Evolutionary conservation across 2,113 vertebrate genomes (phyloP).

Genomic region (Oenanthe oenanthe): DNA sequence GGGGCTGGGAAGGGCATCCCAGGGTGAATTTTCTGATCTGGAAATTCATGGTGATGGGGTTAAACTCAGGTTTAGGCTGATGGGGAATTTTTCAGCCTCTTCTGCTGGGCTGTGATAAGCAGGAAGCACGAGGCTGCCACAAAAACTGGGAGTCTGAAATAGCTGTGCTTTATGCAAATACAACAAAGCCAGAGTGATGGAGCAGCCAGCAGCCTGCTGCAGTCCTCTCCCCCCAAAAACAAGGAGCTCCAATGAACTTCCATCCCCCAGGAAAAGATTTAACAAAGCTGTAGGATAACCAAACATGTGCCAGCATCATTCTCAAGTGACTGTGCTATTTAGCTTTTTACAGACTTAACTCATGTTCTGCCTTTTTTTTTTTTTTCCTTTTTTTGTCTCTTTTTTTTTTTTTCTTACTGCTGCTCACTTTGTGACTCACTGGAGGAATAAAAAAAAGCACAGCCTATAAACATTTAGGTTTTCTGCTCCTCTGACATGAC

Average conservation of each 20-base stretch:
- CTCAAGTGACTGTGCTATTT: conserved; percentile 4
- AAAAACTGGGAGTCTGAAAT: conserved; percentile 43
- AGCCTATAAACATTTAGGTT: neutral
- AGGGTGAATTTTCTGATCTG: neutral
- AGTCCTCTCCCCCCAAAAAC: neutral
- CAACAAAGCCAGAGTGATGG: neutral
- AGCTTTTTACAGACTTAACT: conserved; percentile 17
- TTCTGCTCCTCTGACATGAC: conserved; percentile 19
- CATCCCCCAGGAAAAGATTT: neutral
- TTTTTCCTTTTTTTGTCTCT: neutral
- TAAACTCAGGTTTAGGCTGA: neutral
- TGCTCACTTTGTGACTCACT: conserved; percentile 43
- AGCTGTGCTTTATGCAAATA: conserved; percentile 57
- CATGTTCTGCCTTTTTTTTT: neutral
- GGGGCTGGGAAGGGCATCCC: neutral
- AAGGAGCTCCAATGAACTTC: neutral
- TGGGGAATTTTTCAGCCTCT: conserved; percentile 42
- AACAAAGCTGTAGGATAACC: conserved; percentile 3
- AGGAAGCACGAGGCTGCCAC: conserved; percentile 59
- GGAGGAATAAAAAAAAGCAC: neutral
- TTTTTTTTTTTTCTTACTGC: neutral
- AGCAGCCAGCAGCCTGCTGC: conserved; percentile 34
- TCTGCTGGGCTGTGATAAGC: conserved; percentile 62
- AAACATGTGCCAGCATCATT: neutral
- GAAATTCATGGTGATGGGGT: neutral